A percentile compares a stretch with the other conserved stretches of the same genome.
phyloP scores from a whole-genome alignment of 2,797 vertebrate genomes.

The Distichodus sexfasciatus region DNA sequence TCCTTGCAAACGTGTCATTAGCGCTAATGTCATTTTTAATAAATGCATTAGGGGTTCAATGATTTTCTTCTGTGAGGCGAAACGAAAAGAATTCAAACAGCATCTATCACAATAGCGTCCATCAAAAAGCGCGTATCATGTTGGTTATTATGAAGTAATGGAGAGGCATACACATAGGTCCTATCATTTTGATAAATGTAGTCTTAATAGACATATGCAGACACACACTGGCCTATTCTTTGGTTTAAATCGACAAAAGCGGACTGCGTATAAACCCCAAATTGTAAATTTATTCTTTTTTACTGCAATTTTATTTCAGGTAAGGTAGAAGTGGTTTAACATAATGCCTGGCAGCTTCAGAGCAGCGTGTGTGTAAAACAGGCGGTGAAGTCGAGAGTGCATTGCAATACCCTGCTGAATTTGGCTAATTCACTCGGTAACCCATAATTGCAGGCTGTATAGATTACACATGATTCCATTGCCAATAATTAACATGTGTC shows the following conservation, averaged over 20 bases:
- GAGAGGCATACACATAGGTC: too few relatives aligned
- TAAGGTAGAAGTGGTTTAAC: slow-evolving; percentile 81
- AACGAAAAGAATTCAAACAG: slow-evolving; percentile 68
- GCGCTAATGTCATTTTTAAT: slow-evolving; percentile 73
- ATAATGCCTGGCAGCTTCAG: slow-evolving; percentile 84
- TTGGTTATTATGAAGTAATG: too few relatives aligned
- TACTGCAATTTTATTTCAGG: slow-evolving; percentile 83
- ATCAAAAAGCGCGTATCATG: slow-evolving; percentile 47
- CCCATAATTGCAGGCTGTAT: slow-evolving; percentile 89
- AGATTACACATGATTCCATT: slow-evolving; percentile 91
- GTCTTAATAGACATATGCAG: too few relatives aligned
- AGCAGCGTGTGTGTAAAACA: slow-evolving; percentile 86
- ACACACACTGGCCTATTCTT: too few relatives aligned
- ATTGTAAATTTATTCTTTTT: slow-evolving; percentile 40
- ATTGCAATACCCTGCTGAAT: slow-evolving; percentile 93
- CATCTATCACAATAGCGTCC: slow-evolving; percentile 59
- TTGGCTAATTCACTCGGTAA: slow-evolving; percentile 94
- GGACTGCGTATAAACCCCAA: slow-evolving; percentile 29
- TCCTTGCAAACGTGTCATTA: slow-evolving; percentile 77
- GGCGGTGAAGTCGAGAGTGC: slow-evolving; percentile 89
- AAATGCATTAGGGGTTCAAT: slow-evolving; percentile 62
- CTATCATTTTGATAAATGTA: too few relatives aligned
- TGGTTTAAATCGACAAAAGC: slow-evolving; percentile 29
- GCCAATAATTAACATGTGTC: slow-evolving; percentile 90
- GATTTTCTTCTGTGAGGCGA: slow-evolving; percentile 60